Conservation (phyloP, 2,888 invertebrate genomes). For the Cataglyphis cursor region DNA sequence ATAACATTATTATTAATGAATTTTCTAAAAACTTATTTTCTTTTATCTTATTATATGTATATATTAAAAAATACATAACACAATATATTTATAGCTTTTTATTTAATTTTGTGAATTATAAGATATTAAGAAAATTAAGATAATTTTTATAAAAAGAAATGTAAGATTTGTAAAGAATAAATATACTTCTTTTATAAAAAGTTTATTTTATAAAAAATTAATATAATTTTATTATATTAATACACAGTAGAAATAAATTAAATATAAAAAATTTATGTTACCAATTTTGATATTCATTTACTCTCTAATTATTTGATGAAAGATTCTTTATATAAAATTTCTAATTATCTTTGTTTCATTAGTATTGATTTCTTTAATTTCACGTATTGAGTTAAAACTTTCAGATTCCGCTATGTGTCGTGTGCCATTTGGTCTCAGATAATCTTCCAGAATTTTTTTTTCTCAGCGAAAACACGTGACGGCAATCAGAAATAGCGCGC, state of each 20-base stretch:
- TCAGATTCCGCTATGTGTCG: slow-evolving; percentile 12
- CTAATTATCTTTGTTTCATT: not conserved
- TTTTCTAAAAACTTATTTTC: too few species aligned
- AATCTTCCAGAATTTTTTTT: slow-evolving; percentile 43
- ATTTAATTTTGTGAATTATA: not conserved
- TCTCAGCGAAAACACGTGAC: slow-evolving; percentile 32
- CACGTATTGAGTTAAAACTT: slow-evolving; percentile 21
- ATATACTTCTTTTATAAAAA: too few species aligned
- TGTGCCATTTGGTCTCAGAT: slow-evolving; percentile 20
- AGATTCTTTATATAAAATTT: slow-evolving; percentile 2
- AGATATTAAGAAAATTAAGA: not conserved
- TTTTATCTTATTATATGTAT: too few species aligned
- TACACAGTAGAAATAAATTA: not conserved
- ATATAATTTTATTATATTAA: not conserved
- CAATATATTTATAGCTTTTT: not conserved
- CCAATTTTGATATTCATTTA: not conserved
- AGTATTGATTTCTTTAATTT: slow-evolving; percentile 13
- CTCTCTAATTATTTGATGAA: not conserved
- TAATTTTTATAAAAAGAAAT: not conserved
- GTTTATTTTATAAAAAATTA: too few species aligned
- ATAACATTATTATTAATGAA: not conserved
- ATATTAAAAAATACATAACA: not conserved
- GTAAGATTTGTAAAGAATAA: not conserved
- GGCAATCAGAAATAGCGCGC: slow-evolving; percentile 37
- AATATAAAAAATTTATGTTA: not conserved